A percentile compares a stretch with the other conserved stretches of the same genome.
These are phyloP conservation scores for Myocastor coypus DNA, from an alignment of 2,113 vertebrate species.

Conservation along the genomic window DNA sequence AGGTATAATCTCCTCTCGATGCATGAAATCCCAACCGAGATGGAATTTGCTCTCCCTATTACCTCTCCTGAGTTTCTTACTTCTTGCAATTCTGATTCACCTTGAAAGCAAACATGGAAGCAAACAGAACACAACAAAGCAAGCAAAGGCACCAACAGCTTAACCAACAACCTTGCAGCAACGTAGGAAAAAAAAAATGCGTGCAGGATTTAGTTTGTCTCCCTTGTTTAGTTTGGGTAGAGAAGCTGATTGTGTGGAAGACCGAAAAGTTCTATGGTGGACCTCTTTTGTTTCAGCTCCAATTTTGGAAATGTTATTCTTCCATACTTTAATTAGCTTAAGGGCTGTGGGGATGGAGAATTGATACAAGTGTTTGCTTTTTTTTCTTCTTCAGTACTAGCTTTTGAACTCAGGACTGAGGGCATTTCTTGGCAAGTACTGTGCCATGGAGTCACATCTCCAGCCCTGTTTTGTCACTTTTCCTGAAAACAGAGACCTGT, in stretches of 20 bases:
- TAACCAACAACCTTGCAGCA: not conserved
- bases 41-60: accelerated
- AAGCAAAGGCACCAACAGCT: not conserved
- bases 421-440: not conserved
- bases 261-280: not conserved
- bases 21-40: not conserved
- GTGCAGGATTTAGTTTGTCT: not conserved
- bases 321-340: not conserved
- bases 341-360: not conserved
- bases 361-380: accelerated
- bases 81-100: not conserved
- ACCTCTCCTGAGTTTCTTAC: not conserved
- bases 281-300: not conserved
- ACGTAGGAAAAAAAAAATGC: not conserved
- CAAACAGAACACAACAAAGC: not conserved
- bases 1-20: not conserved
- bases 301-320: not conserved
- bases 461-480: not conserved
- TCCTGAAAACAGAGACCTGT: not conserved
- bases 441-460: no score
- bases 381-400: not conserved
- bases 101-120: not conserved
- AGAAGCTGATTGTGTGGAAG: not conserved
- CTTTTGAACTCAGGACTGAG: not conserved
- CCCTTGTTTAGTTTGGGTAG: accelerated